Evolutionary conservation across 2,888 invertebrate species (phyloP), one percentile per base, ranked within the genome.

Genomic region (Erannis defoliaria): DNA sequence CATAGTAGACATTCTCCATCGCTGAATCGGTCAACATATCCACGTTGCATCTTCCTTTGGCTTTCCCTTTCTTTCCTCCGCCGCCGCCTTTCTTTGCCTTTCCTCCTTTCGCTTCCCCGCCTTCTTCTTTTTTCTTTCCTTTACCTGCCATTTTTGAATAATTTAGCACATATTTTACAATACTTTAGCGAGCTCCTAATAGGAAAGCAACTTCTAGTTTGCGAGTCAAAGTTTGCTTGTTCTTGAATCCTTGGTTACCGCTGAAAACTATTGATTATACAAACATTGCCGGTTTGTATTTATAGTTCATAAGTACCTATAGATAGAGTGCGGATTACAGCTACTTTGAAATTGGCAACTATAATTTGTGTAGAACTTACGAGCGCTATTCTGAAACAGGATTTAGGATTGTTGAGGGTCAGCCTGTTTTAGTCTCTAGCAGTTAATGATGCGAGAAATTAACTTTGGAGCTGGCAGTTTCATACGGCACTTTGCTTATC

Each of bases 1-100:
- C 97, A 78, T 97, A 97, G 83, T 98, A 98, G 0, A 98, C 97
- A 79, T 98, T 98, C 70, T 97, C 96, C 97, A 98, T 98, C 0
- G 98, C 98, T 2, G 96, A 96, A 73, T 97, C 97, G 68, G 97
- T 97, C 76, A 98, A 95, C 77, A 98, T 96, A 76, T 98, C 98
- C 55, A 97, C 96, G 33, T 96, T 95, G 74, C 96, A 96, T 74
- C 95, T 94, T 3, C 95, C 94, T 75, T 92, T 92, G 0, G 95
- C 94, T 49, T 93, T 95, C 63, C 94, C 94, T 69, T 94, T 94
- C 71, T 94, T 93, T 12, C 86, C 90, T 3, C 46, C 46, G 55
- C 85, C 90, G 37, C 86, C 92, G 69, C 88, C 94, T 71, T 86
- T 93, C 63, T 90, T 93, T 6, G 83, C 86, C 76, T 94, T 91